Conservation (phyloP, 2,888 invertebrate species). For the Synergus umbraculus region DNA sequence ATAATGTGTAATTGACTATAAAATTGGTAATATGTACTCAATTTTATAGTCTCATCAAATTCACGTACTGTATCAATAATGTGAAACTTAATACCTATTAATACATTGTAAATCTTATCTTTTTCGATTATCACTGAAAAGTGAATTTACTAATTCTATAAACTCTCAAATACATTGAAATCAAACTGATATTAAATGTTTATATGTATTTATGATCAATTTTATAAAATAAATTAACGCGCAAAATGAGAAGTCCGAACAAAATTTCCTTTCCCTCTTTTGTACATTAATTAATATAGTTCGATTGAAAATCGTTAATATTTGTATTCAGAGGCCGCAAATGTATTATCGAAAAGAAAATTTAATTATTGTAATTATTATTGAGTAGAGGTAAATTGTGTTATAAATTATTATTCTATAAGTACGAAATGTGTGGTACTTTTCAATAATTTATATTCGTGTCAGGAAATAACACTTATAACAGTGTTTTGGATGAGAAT, state of each 20-base stretch:
- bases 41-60: too few species aligned
- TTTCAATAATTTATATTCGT: not conserved
- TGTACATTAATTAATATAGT: not conserved
- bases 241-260: not conserved
- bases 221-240: not conserved
- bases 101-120: too few species aligned
- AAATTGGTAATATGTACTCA: too few species aligned
- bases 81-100: too few species aligned
- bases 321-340: not conserved
- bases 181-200: too few species aligned
- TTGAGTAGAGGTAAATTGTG: not conserved
- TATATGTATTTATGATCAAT: too few species aligned
- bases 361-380: not conserved
- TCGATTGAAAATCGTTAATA: not conserved
- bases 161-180: not conserved
- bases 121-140: not conserved
- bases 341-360: not conserved
- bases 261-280: not conserved
- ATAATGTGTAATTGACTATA: too few species aligned
- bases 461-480: not conserved
- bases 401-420: not conserved
- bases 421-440: not conserved
- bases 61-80: too few species aligned
- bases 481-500: not conserved
- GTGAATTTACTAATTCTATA: not conserved